These are phyloP conservation scores for Trididemnum nubilum DNA, from an alignment of 23 tunicate genomes.

Conservation along the genomic window DNA sequence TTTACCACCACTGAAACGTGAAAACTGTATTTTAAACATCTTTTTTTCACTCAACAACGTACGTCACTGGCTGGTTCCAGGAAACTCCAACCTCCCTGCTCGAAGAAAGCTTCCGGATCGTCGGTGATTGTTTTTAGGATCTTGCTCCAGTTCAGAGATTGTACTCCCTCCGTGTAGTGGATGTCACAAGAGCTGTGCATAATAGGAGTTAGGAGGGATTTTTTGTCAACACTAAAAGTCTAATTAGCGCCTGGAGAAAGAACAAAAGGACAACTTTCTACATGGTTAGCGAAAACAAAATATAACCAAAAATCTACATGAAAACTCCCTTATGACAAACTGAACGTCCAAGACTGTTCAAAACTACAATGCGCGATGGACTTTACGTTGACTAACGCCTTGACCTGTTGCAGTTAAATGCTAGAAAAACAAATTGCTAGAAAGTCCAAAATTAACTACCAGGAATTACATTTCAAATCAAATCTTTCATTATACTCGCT, in stretches of 20 bases:
- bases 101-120: slow-evolving; percentile 94
- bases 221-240: neutral
- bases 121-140: slow-evolving; percentile 89
- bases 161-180: slow-evolving; percentile 98
- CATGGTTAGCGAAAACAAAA: neutral
- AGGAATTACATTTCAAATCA: too few relatives aligned
- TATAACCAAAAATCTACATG: neutral
- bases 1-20: too few relatives aligned
- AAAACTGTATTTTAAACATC: too few relatives aligned
- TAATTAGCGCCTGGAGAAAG: neutral
- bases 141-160: slow-evolving; percentile 95
- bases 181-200: slow-evolving; percentile 94
- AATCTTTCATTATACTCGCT: too few relatives aligned
- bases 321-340: too few relatives aligned
- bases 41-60: too few relatives aligned
- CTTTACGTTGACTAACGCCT: too few relatives aligned
- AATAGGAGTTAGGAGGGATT: neutral
- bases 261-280: neutral
- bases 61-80: slow-evolving; percentile 87
- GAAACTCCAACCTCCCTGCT: slow-evolving; percentile 97
- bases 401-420: too few relatives aligned
- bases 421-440: too few relatives aligned
- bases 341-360: too few relatives aligned
- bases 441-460: too few relatives aligned
- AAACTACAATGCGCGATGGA: too few relatives aligned